These are phyloP conservation scores for Bombylius discolor DNA, from an alignment of 2,888 invertebrate genomes.

Conservation along the genomic window DNA sequence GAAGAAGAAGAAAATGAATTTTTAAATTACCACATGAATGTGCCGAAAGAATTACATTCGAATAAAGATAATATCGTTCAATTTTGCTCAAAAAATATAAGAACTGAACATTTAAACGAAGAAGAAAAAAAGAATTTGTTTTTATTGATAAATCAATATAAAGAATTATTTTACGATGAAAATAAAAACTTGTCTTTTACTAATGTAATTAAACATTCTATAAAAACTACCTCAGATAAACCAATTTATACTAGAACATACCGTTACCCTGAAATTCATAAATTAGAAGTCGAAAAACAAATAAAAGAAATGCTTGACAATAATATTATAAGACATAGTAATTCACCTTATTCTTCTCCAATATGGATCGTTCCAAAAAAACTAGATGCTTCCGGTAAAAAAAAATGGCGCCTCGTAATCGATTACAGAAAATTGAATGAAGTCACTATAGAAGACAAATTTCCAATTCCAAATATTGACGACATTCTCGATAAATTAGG, in stretches of 20 bases:
- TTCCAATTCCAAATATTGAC: too few relatives aligned
- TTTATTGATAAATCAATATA: not conserved
- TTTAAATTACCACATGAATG: not conserved
- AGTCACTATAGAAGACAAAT: too few relatives aligned
- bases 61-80: not conserved
- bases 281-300: slow-evolving; percentile 9
- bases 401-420: slow-evolving; percentile 14
- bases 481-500: too few relatives aligned
- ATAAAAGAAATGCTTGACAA: slow-evolving; percentile 14
- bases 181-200: not conserved
- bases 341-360: slow-evolving; percentile 16
- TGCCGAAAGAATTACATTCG: not conserved
- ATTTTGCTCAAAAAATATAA: not conserved
- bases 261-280: slow-evolving; percentile 3
- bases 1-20: not conserved
- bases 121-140: slow-evolving; percentile 1
- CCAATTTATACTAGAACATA: slow-evolving; percentile 2
- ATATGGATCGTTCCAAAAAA: slow-evolving; percentile 20
- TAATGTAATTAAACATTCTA: too few relatives aligned
- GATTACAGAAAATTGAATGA: too few relatives aligned
- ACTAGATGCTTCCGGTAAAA: slow-evolving; percentile 9
- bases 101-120: slow-evolving; percentile 3
- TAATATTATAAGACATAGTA: slow-evolving; percentile 13
- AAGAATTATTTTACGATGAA: not conserved
- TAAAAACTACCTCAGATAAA: not conserved